Evolutionary conservation across 2,888 invertebrate species (phyloP).

Genomic region (Psococerastis gibbosa): DNA sequence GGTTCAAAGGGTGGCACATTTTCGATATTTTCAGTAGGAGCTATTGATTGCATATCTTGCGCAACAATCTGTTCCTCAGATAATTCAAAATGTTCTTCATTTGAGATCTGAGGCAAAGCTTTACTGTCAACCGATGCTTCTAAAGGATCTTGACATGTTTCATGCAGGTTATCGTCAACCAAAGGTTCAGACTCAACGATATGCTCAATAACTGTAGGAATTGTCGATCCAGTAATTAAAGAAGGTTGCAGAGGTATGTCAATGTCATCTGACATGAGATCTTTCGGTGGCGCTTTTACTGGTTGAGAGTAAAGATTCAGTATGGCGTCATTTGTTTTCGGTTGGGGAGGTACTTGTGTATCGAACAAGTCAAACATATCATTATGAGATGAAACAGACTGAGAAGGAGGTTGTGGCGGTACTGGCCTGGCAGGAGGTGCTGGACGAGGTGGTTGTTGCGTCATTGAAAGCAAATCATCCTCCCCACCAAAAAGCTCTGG

Average conservation of each 20-base stretch:
- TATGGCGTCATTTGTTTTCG: constrained; percentile 38
- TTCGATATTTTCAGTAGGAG: no score
- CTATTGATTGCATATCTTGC: no score
- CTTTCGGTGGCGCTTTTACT: constrained; percentile 30
- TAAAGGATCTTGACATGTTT: no score
- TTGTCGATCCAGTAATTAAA: no score
- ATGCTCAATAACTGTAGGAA: no score
- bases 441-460: background rate
- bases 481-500: constrained; percentile 32
- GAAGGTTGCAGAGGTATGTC: constrained; percentile 4
- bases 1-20: no score
- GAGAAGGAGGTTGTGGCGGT: constrained; percentile 26
- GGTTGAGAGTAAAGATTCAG: constrained; percentile 35
- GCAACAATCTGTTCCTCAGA: no score
- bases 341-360: constrained; percentile 29
- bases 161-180: no score
- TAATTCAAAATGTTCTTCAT: no score
- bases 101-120: no score
- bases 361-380: constrained; percentile 36
- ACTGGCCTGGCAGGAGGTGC: constrained; percentile 29
- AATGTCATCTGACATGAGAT: constrained; percentile 38
- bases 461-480: constrained; percentile 7
- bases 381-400: constrained; percentile 26
- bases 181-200: no score
- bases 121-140: no score